Base-by-base conservation (phyloP, 2,113 vertebrate species). In the Xyliphius kryptos region DNA sequence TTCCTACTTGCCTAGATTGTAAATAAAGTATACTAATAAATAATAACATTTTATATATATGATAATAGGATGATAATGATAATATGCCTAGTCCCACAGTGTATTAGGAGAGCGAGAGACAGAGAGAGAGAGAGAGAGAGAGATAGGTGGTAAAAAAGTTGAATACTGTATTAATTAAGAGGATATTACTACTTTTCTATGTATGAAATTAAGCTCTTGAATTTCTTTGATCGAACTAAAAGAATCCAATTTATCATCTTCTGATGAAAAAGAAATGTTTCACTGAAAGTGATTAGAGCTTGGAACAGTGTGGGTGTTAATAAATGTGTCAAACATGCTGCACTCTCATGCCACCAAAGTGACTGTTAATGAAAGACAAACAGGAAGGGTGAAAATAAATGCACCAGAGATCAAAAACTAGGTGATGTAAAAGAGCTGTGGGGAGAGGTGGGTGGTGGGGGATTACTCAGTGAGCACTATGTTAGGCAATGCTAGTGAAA, bases 271-370 rank as follows among this genome's bases (percentile, higher is more conserved):
- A 43, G 55, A 17, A 50, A 2, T 2, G 21, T 21, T 20, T 26
- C 5, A 14, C 11, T 49, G 20, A 75, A 65, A 13, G 44, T 37
- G 68, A 64, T 70, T 72, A 61, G 22, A 61, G 43, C 44, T 41
- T 19, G 5, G 1, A 53, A 67, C 43, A 66, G 75, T 38, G 72
- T 79, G 76, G 75, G 79, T 11, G 70, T 32, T 48, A 41, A 57
- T 46, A 51, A 61, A 65, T n/a, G n/a, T n/a, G n/a, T 69, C 54
- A 56, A 70, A 70, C 21, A 74, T 21, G 12, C 61, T 69, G 66
- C 66, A 66, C 50, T 48, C 38, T 59, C 37, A 40, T 21, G 11
- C 1, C 57, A 43, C 67, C 57, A 46, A 19, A 56, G n/a, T 12
- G 20, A 62, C 3, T 40, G 4, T 17, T 11, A 36, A 16, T 47